Percentiles rank a stretch among this genome's conserved stretches.
phyloP scores from a whole-genome alignment of 2,888 invertebrate genomes.

The Rhaphigaster nebulosa region DNA sequence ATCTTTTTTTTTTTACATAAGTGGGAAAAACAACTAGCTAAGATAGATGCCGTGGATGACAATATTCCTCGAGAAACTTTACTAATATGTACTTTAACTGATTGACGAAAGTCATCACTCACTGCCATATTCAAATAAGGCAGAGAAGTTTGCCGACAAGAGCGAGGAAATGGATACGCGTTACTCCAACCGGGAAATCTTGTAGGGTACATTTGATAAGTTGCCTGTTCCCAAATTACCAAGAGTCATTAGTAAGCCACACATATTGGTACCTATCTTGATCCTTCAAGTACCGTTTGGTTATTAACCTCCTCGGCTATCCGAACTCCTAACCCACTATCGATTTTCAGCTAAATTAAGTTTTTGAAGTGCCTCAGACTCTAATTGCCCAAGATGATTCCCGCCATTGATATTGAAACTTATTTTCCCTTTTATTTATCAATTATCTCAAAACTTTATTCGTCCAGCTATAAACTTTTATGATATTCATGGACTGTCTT shows the following conservation, averaged over 20 bases:
- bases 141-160: neutral
- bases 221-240: neutral
- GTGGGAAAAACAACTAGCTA: neutral
- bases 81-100: slow-evolving; percentile 10
- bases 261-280: neutral
- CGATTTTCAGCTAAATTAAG: neutral
- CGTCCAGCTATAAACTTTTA: too few species aligned
- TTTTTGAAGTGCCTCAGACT: neutral
- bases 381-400: neutral
- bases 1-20: too few species aligned
- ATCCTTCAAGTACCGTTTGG: neutral
- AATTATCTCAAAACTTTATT: too few species aligned
- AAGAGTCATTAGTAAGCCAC: neutral
- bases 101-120: slow-evolving; percentile 30
- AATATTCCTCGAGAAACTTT: neutral
- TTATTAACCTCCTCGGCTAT: neutral
- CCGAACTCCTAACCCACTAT: neutral
- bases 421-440: too few species aligned
- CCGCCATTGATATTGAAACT: too few species aligned
- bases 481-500: too few species aligned
- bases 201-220: neutral
- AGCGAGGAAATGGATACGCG: neutral
- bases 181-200: neutral
- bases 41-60: neutral
- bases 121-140: slow-evolving; percentile 22